Evolutionary conservation across 2,113 vertebrate genomes (phyloP).

Genomic region (Dasyprocta punctata): DNA sequence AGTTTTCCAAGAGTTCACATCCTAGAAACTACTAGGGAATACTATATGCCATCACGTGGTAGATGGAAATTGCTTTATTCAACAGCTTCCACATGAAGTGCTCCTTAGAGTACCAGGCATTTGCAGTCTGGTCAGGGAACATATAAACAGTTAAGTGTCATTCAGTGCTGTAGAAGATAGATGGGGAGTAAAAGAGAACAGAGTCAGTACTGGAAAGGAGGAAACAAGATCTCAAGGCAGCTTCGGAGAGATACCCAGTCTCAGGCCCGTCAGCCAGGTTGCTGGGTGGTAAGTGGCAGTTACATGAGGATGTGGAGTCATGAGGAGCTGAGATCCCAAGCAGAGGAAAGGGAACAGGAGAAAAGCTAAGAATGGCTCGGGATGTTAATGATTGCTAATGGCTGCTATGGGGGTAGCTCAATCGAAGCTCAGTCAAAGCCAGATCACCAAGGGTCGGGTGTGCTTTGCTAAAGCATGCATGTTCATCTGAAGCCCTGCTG

Average conservation of each 20-base stretch:
- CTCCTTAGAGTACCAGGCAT: not conserved
- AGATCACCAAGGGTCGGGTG: not conserved
- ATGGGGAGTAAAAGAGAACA: not conserved
- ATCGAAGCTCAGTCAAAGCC: not conserved
- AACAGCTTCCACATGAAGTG: not conserved
- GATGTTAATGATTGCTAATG: not conserved
- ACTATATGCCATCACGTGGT: not conserved
- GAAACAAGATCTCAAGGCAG: not conserved
- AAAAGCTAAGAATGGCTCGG: not conserved
- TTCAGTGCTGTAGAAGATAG: not conserved
- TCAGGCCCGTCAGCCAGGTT: not conserved
- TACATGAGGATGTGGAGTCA: not conserved
- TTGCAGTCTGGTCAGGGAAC: not conserved
- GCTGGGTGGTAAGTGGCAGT: not conserved
- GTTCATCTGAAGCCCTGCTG: too few species aligned
- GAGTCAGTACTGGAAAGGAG: not conserved
- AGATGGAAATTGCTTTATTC: not conserved
- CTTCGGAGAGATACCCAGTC: not conserved
- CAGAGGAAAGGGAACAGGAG: not conserved
- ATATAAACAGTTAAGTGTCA: not conserved
- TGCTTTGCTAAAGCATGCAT: not conserved
- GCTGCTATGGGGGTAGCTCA: not conserved
- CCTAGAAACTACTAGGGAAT: not conserved
- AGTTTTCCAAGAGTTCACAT: not conserved
- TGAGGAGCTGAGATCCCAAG: not conserved